Conservation (phyloP, 2,888 invertebrate genomes). For the Polia nebulosa region DNA sequence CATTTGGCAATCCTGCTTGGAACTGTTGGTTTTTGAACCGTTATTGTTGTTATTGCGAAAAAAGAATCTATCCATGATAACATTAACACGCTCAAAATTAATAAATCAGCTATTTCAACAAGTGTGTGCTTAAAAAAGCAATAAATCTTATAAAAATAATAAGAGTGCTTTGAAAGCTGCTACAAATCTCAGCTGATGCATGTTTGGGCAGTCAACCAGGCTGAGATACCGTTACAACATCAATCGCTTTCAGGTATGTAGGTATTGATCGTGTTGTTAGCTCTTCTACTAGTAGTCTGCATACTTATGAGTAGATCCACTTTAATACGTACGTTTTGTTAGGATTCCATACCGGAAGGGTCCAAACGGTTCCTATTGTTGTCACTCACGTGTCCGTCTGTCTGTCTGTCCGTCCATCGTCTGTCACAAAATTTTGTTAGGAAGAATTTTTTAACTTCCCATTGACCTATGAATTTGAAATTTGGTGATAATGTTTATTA, state of each 20-base stretch:
- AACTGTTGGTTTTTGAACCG: no score
- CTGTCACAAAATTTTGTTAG: no score
- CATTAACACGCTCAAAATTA: not conserved
- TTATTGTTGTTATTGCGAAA: no score
- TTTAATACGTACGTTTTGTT: not conserved
- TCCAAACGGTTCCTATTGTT: no score
- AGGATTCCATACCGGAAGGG: no score
- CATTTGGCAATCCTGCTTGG: no score
- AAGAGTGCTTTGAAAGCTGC: constrained; percentile 9
- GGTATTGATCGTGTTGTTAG: constrained; percentile 61
- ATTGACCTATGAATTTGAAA: no score
- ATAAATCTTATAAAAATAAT: constrained; percentile 21
- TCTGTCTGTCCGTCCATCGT: no score
- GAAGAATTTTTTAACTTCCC: no score
- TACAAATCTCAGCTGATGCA: constrained; percentile 36
- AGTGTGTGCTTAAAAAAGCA: not conserved
- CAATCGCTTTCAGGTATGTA: constrained; percentile 65
- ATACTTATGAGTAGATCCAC: not conserved
- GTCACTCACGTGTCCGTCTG: no score
- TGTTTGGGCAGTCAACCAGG: constrained; percentile 64
- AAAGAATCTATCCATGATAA: not conserved
- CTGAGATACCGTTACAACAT: constrained; percentile 65
- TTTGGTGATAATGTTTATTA: no score
- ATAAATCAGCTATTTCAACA: constrained; percentile 15
- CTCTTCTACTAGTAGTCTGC: constrained; percentile 10